A percentile compares a stretch with the other conserved stretches of the same genome.
Evolutionary conservation across 2,888 invertebrate genomes (phyloP).

Genomic region (Ochropleura leucogaster): DNA sequence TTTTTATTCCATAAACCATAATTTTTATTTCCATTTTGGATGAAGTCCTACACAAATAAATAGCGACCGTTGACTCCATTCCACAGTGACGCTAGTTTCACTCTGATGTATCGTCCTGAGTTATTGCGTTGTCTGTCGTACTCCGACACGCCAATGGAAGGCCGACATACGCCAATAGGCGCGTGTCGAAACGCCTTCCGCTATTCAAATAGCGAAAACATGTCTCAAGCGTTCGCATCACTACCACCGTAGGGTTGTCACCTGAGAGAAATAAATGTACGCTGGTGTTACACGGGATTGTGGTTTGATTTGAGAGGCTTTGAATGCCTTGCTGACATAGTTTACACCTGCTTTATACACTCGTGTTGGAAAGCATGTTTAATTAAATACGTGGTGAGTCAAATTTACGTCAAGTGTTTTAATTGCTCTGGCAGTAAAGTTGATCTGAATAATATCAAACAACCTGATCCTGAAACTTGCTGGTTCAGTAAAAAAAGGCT

Average conservation of each 20-base stretch:
- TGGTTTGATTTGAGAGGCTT: constrained; percentile 32
- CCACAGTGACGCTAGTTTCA: constrained; percentile 36
- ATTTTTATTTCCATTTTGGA: too few relatives aligned
- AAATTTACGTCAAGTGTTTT: background rate
- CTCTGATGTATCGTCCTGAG: constrained; percentile 50
- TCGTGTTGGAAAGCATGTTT: background rate
- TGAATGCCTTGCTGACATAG: background rate
- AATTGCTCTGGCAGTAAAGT: background rate
- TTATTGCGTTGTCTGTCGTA: constrained; percentile 62
- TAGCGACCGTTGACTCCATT: constrained; percentile 33
- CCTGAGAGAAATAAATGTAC: constrained; percentile 19
- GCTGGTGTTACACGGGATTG: background rate
- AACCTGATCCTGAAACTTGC: background rate
- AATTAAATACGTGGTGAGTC: background rate
- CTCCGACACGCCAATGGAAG: constrained; percentile 62
- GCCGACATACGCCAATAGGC: constrained; percentile 65
- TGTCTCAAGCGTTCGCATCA: constrained; percentile 39
- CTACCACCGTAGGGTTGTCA: constrained; percentile 42
- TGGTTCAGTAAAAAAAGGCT: background rate
- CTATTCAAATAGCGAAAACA: constrained; percentile 66
- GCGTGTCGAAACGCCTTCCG: constrained; percentile 63
- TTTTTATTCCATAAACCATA: too few relatives aligned
- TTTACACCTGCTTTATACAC: background rate
- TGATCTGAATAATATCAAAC: background rate
- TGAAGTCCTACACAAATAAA: background rate